Evolutionary conservation across 2,888 invertebrate genomes (phyloP).

Genomic region (Cheilosia variabilis): DNA sequence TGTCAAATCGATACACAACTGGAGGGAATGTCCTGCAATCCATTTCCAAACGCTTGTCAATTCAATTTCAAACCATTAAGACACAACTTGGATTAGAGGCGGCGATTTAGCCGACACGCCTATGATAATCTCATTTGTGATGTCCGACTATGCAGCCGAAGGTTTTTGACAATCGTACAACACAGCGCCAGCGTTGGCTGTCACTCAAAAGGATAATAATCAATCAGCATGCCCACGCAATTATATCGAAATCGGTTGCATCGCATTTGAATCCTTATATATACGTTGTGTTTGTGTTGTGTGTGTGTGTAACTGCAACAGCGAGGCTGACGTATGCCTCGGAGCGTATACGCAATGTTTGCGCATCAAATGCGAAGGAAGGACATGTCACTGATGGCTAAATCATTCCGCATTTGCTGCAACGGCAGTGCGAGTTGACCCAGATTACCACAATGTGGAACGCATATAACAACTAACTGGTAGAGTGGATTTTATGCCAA

Average conservation of each 20-base stretch:
- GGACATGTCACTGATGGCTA: constrained; percentile 60
- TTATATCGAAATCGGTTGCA: constrained; percentile 55
- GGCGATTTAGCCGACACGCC: constrained; percentile 29
- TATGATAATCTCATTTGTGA: constrained; percentile 28
- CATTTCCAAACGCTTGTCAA: neutral
- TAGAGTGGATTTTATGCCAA: constrained; percentile 1
- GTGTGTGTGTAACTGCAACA: neutral
- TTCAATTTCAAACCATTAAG: constrained; percentile 31
- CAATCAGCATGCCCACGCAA: constrained; percentile 66
- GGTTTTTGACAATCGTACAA: constrained; percentile 55
- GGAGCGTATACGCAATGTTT: constrained; percentile 49
- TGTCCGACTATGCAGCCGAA: neutral
- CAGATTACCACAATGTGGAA: constrained; percentile 5
- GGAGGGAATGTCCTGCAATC: neutral
- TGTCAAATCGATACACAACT: constrained; percentile 37
- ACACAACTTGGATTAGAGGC: constrained; percentile 22
- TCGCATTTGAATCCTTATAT: constrained; percentile 50
- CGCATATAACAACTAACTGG: neutral
- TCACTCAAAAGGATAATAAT: constrained; percentile 68
- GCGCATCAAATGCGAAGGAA: constrained; percentile 58
- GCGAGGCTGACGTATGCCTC: neutral
- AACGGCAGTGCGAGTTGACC: constrained; percentile 44
- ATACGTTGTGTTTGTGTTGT: neutral
- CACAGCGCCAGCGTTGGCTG: constrained; percentile 15
- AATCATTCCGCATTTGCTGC: constrained; percentile 46